Percentiles rank a stretch among this genome's conserved stretches.
phyloP scores from a whole-genome alignment of 2,113 vertebrate genomes.

The Piaya cayana region DNA sequence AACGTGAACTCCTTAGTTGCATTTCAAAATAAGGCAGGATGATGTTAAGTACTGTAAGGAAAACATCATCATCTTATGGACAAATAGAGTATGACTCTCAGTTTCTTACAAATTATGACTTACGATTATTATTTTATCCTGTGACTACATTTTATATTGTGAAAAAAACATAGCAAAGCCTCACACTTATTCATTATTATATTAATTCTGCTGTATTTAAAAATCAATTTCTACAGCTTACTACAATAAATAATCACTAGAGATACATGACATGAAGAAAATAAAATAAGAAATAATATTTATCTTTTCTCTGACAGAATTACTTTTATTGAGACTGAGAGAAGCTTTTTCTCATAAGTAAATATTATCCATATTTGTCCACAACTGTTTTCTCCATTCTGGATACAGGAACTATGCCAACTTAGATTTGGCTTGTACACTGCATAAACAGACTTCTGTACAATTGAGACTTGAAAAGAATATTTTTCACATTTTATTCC shows the following conservation, averaged over 20 bases:
- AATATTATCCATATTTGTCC: neutral
- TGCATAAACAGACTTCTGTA: neutral
- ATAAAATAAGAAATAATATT: neutral
- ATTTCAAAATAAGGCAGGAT: neutral
- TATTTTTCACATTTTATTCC: conserved; percentile 27
- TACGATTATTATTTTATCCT: neutral
- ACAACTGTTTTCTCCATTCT: neutral
- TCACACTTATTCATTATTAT: neutral
- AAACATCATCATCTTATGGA: neutral
- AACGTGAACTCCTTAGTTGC: neutral
- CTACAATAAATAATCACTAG: neutral
- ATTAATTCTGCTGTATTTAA: neutral
- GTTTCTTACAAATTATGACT: neutral
- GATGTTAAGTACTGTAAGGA: neutral
- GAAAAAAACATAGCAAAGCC: neutral
- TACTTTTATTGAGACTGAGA: neutral
- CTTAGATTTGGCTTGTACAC: neutral
- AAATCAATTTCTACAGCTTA: neutral
- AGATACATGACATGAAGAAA: neutral
- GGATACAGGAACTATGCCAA: neutral
- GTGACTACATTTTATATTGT: neutral
- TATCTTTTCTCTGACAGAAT: neutral
- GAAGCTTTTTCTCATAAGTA: neutral
- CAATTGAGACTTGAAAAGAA: neutral
- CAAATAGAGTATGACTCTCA: neutral